phyloP scores from a whole-genome alignment of 2,888 invertebrate species.

The Ommatoiulus sabulosus region DNA sequence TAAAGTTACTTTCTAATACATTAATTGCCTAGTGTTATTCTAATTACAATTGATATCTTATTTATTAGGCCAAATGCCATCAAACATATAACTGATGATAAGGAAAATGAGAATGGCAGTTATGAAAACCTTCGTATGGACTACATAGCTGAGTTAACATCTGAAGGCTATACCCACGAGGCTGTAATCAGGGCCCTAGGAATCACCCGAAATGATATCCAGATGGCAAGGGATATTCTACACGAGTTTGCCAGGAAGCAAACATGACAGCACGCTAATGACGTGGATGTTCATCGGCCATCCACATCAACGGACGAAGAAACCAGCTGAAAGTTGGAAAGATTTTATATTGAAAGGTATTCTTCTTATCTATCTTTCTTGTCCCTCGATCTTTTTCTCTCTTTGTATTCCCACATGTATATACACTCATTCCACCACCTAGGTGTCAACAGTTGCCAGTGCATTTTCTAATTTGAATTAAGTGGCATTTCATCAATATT shows the following conservation, averaged over 20 bases:
- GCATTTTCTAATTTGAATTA: neutral
- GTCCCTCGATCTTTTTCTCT: neutral
- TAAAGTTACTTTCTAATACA: too few relatives aligned
- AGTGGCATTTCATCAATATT: neutral
- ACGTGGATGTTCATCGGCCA: slow-evolving; percentile 57
- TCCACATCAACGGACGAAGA: slow-evolving; percentile 49
- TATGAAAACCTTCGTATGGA: slow-evolving; percentile 93
- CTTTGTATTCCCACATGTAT: neutral
- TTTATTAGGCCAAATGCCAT: slow-evolving; percentile 47
- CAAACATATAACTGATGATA: slow-evolving; percentile 61
- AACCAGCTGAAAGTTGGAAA: neutral
- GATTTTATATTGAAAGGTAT: slow-evolving; percentile 2
- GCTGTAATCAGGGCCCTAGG: slow-evolving; percentile 91
- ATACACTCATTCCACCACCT: neutral
- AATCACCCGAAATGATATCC: slow-evolving; percentile 91
- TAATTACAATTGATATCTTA: neutral
- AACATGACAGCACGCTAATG: slow-evolving; percentile 54
- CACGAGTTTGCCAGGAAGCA: slow-evolving; percentile 85
- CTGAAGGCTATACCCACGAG: slow-evolving; percentile 90
- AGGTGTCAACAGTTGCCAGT: neutral
- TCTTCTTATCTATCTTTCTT: neutral
- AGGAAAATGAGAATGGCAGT: slow-evolving; percentile 62
- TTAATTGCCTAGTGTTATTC: too few relatives aligned
- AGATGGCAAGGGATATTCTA: slow-evolving; percentile 95
- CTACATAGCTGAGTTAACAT: slow-evolving; percentile 87